Conservation (phyloP, 2,113 vertebrate species). For the Hiodon alosoides region DNA sequence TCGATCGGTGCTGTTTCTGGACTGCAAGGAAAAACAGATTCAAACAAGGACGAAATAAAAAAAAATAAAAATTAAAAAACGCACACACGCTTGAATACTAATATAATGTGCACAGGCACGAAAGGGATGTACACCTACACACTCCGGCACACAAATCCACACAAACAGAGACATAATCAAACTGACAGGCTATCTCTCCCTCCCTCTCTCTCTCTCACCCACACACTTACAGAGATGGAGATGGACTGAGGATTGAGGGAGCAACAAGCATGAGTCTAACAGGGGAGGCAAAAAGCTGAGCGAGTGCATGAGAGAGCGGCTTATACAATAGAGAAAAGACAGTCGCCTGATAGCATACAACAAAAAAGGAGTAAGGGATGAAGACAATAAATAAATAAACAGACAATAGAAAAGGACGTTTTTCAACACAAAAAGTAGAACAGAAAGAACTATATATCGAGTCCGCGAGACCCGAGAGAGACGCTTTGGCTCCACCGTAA, state of each 20-base stretch:
- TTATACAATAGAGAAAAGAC: not conserved
- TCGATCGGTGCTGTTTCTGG: no score
- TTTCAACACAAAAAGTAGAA: not conserved
- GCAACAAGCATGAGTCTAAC: not conserved
- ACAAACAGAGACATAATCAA: slow-evolving; percentile 26
- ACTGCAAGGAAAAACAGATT: not conserved
- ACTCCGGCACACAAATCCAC: slow-evolving; percentile 17
- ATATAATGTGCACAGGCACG: slow-evolving; percentile 11
- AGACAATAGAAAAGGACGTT: not conserved
- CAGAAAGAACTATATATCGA: not conserved
- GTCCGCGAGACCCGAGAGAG: not conserved
- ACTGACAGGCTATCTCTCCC: slow-evolving; percentile 18
- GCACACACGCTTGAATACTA: not conserved
- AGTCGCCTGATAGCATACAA: not conserved
- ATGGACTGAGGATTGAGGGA: slow-evolving; percentile 8
- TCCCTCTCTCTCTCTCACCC: slow-evolving; percentile 10
- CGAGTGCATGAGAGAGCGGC: not conserved
- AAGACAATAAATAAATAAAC: not conserved
- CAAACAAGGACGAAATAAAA: not conserved
- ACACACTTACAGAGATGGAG: slow-evolving; percentile 23
- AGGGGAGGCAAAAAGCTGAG: not conserved
- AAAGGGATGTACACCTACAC: slow-evolving; percentile 21
- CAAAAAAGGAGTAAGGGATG: not conserved
- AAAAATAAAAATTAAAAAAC: not conserved
- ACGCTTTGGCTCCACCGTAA: not conserved